A percentile compares a stretch with the other conserved stretches of the same genome.
These are phyloP conservation scores for Vandiemenella viatica DNA, from an alignment of 2,888 invertebrate genomes.

Conservation along the genomic window DNA sequence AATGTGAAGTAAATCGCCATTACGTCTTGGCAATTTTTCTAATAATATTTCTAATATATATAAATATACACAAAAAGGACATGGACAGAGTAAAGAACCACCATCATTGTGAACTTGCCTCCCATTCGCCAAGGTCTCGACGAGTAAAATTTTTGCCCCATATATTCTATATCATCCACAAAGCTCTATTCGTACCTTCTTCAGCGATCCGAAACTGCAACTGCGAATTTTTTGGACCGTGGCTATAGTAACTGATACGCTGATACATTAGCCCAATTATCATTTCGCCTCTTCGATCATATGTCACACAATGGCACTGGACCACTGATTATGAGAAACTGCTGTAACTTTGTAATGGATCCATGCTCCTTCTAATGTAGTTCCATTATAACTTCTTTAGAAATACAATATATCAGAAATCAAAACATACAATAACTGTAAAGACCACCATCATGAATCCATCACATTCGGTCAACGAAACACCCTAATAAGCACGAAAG, in stretches of 20 bases:
- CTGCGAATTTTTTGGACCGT: conserved; percentile 11
- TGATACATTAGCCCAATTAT: conserved; percentile 12
- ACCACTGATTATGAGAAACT: conserved; percentile 13
- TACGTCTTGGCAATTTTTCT: too few relatives aligned
- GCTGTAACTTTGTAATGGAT: conserved; percentile 12
- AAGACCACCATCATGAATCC: too few relatives aligned
- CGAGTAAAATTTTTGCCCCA: conserved; percentile 1
- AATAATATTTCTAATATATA: too few relatives aligned
- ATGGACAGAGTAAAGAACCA: conserved; percentile 15
- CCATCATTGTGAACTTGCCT: conserved; percentile 14
- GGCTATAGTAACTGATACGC: too few relatives aligned
- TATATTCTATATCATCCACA: background rate
- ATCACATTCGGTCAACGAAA: too few relatives aligned
- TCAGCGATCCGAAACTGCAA: conserved; percentile 13
- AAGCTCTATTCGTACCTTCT: conserved; percentile 12
- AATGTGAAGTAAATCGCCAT: too few relatives aligned
- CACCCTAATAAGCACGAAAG: too few relatives aligned
- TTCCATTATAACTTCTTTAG: conserved; percentile 10
- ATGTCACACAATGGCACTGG: conserved; percentile 12
- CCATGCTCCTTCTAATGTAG: conserved; percentile 14
- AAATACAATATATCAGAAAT: background rate
- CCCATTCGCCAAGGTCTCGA: conserved; percentile 10
- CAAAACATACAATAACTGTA: background rate
- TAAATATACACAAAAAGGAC: too few relatives aligned
- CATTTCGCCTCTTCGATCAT: conserved; percentile 13